These are phyloP conservation scores for Syritta pipiens DNA, from an alignment of 2,888 invertebrate genomes.

Conservation along the genomic window DNA sequence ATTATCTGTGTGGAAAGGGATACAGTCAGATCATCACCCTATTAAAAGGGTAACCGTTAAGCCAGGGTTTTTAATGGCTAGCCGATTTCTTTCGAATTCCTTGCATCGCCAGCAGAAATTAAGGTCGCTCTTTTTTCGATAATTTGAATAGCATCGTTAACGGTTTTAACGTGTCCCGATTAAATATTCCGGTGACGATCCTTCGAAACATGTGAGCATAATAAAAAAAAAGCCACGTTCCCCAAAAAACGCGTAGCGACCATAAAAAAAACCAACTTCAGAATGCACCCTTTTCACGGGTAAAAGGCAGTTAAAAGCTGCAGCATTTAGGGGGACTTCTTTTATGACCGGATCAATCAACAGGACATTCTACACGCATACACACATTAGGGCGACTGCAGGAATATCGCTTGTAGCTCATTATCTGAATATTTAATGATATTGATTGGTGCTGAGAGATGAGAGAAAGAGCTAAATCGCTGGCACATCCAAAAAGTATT, in stretches of 20 bases:
- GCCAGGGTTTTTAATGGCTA: too few relatives aligned
- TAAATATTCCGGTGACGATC: conserved; percentile 41
- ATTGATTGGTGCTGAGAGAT: conserved; percentile 19
- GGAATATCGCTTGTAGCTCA: conserved; percentile 23
- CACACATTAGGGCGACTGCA: conserved; percentile 22
- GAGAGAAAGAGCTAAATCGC: too few relatives aligned
- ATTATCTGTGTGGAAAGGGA: too few relatives aligned
- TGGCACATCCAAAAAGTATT: conserved; percentile 36
- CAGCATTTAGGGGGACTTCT: conserved; percentile 30
- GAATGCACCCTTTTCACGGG: conserved; percentile 30
- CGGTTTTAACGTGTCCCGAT: conserved; percentile 34
- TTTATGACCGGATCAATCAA: conserved; percentile 50
- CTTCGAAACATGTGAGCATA: conserved; percentile 22
- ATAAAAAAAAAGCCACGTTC: too few relatives aligned
- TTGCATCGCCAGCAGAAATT: too few relatives aligned
- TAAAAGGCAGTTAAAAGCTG: conserved; percentile 39
- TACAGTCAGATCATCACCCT: too few relatives aligned
- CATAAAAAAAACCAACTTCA: conserved; percentile 3
- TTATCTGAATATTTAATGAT: conserved; percentile 49
- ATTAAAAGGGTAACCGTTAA: too few relatives aligned
- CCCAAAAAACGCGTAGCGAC: conserved; percentile 39
- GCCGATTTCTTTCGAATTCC: too few relatives aligned
- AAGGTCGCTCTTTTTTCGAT: too few relatives aligned
- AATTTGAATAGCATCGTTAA: conserved; percentile 28
- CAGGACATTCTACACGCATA: conserved; percentile 1